phyloP scores from a whole-genome alignment of 2,113 vertebrate species.

The Carassius carassius region DNA sequence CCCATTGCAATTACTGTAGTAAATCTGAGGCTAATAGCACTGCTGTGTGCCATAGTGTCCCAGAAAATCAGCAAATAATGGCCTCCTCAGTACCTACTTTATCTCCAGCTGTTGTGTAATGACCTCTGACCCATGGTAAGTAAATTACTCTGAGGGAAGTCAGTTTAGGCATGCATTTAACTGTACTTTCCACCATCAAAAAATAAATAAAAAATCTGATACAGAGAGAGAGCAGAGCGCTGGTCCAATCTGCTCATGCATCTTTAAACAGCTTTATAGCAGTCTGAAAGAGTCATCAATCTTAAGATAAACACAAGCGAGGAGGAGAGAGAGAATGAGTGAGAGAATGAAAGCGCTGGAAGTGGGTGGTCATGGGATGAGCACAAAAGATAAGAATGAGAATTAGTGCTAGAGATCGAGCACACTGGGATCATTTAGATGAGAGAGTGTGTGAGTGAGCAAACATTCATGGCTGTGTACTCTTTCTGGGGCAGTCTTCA shows the following conservation, averaged over 20 bases:
- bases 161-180: conserved; percentile 41
- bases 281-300: conserved; percentile 75
- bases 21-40: conserved; percentile 27
- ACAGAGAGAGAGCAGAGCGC: conserved; percentile 47
- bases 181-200: conserved; percentile 25
- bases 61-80: conserved; percentile 32
- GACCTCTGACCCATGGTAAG: conserved; percentile 21
- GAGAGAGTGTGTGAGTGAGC: conserved; percentile 5
- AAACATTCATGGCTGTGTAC: conserved; percentile 29
- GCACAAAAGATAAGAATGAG: conserved; percentile 67
- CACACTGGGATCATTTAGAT: conserved; percentile 54
- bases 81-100: neutral
- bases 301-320: conserved; percentile 68
- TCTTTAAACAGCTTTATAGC: conserved; percentile 75
- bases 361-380: conserved; percentile 61
- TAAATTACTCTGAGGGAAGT: conserved; percentile 26
- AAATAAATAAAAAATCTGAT: conserved; percentile 9
- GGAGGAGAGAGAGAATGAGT: conserved; percentile 58
- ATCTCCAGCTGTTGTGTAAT: neutral
- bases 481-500: conserved; percentile 30
- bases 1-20: conserved; percentile 1
- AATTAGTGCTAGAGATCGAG: conserved; percentile 52
- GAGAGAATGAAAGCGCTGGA: conserved; percentile 60
- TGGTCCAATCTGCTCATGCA: conserved; percentile 76
- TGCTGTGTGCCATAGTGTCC: neutral